These are phyloP conservation scores for Mystacides longicornis DNA, from an alignment of 2,888 invertebrate genomes.

Conservation along the genomic window DNA sequence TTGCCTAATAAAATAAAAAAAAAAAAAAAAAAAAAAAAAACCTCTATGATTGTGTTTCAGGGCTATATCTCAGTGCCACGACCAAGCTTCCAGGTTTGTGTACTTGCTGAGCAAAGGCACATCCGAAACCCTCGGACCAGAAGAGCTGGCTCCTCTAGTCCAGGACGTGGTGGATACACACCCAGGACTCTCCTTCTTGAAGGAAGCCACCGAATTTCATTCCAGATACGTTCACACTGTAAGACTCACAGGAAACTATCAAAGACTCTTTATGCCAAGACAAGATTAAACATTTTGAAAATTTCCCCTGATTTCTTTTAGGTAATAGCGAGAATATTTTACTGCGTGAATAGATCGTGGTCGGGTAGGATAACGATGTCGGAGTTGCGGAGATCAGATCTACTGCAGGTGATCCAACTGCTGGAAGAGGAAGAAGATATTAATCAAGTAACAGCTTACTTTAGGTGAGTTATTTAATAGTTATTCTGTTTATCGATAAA, in stretches of 20 bases:
- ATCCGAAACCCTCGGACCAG: constrained; percentile 63
- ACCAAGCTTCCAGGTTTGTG: constrained; percentile 82
- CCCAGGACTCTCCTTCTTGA: constrained; percentile 93
- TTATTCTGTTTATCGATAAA: no score
- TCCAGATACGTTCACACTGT: constrained; percentile 97
- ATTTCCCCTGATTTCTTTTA: constrained; percentile 35
- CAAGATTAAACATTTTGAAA: not conserved
- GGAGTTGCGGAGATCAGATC: constrained; percentile 86
- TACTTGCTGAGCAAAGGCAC: constrained; percentile 73
- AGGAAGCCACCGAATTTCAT: constrained; percentile 98
- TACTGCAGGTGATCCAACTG: constrained; percentile 72
- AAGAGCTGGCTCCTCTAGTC: constrained; percentile 89
- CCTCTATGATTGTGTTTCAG: constrained; percentile 42
- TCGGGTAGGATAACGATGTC: constrained; percentile 83
- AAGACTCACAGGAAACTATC: constrained; percentile 25
- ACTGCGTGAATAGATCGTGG: constrained; percentile 96
- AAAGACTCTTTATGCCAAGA: not conserved
- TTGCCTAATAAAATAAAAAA: no score
- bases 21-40: no score
- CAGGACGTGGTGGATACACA: constrained; percentile 99
- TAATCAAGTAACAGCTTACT: constrained; percentile 84
- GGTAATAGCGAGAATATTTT: constrained; percentile 96
- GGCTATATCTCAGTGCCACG: constrained; percentile 75
- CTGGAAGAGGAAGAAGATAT: constrained; percentile 96
- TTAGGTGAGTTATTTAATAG: constrained; percentile 40